A percentile compares a stretch with the other conserved stretches of the same genome.
These are phyloP conservation scores for Lepidurus packardi DNA, from an alignment of 1,140 invertebrate species.

Conservation along the genomic window DNA sequence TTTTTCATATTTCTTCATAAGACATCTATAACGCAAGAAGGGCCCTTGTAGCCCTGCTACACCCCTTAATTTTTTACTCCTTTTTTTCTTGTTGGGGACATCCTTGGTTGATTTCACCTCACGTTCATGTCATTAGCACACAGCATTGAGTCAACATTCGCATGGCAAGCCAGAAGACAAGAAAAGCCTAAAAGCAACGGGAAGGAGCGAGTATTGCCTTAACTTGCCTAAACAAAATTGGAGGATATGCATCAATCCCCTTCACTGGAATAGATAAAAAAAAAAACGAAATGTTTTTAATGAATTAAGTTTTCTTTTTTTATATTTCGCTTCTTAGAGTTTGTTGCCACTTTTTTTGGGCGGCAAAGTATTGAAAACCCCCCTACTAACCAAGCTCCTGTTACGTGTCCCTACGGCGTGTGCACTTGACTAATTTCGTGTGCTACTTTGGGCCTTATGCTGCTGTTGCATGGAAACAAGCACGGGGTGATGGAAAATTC, in stretches of 20 bases:
- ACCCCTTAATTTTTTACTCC: background rate
- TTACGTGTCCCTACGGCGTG: background rate
- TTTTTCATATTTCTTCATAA: no score
- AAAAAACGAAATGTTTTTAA: background rate
- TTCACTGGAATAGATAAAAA: background rate
- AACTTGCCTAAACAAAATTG: background rate
- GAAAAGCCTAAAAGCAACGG: conserved; percentile 17
- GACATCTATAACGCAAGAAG: background rate
- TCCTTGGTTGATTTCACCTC: conserved; percentile 13
- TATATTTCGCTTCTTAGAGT: background rate
- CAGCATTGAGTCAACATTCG: conserved; percentile 21
- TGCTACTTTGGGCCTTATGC: background rate
- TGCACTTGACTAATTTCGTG: background rate
- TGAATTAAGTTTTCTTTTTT: background rate
- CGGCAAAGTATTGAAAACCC: background rate
- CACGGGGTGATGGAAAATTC: background rate
- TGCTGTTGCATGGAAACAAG: background rate
- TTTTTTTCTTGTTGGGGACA: background rate
- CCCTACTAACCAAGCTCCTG: background rate
- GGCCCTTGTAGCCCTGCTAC: background rate
- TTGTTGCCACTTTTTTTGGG: background rate
- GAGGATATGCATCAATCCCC: conserved; percentile 3
- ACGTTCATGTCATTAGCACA: conserved; percentile 10
- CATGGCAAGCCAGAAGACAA: background rate
- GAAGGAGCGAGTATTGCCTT: background rate